Evolutionary conservation across 2,797 vertebrate genomes (phyloP).

Genomic region (Delichon dasypus): DNA sequence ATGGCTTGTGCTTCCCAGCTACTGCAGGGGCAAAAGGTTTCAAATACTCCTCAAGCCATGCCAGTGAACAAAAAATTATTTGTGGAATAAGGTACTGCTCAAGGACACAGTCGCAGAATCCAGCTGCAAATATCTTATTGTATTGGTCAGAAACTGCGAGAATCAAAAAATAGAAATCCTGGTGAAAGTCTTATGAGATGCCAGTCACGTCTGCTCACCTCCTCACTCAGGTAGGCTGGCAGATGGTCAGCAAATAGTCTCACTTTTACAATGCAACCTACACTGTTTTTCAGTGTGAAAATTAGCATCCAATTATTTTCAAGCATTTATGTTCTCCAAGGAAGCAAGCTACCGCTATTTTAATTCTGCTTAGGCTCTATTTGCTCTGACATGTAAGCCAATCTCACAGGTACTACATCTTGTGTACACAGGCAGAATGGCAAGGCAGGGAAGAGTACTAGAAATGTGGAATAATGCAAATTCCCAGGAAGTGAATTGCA

Average conservation of each 20-base stretch:
- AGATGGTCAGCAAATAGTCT: slow-evolving; percentile 57
- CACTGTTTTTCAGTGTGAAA: slow-evolving; percentile 28
- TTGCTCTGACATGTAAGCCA: not conserved
- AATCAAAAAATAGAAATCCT: not conserved
- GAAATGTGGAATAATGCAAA: slow-evolving; percentile 38
- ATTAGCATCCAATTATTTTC: slow-evolving; percentile 47
- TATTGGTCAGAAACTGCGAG: slow-evolving; percentile 9
- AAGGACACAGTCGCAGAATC: not conserved
- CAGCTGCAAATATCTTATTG: not conserved
- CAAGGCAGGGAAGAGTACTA: slow-evolving; percentile 43
- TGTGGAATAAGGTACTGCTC: not conserved
- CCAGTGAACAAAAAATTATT: not conserved
- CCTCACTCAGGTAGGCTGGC: slow-evolving; percentile 44
- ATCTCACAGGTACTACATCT: not conserved
- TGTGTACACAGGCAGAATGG: slow-evolving; percentile 14
- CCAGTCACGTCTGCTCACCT: slow-evolving; percentile 20
- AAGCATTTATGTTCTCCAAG: not conserved
- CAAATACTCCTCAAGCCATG: not conserved
- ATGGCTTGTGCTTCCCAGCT: not conserved
- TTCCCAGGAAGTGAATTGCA: not conserved
- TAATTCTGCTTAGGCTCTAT: slow-evolving; percentile 33
- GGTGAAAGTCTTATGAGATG: not conserved
- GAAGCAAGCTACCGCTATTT: slow-evolving; percentile 2
- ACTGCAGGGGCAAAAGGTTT: not conserved
- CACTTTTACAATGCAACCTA: slow-evolving; percentile 43